phyloP scores from a whole-genome alignment of 2,113 vertebrate genomes.

The Triplophysa siluroides region DNA sequence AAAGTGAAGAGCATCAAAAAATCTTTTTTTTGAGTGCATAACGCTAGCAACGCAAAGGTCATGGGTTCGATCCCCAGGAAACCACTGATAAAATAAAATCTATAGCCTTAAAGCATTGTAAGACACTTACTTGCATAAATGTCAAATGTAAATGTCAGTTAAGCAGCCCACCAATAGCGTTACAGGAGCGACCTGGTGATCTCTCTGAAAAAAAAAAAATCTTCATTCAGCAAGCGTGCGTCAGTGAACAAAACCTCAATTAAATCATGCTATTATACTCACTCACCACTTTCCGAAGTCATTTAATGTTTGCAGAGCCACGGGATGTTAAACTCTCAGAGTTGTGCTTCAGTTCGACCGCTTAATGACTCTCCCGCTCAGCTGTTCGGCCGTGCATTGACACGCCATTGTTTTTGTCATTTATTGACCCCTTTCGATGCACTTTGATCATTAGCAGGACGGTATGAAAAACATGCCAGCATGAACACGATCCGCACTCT shows the following conservation, averaged over 20 bases:
- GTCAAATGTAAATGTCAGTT: too few species aligned
- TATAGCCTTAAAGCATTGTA: too few species aligned
- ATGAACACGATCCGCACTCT: slow-evolving; percentile 19
- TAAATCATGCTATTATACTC: slow-evolving; percentile 15
- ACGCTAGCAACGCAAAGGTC: too few species aligned
- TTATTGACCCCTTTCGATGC: slow-evolving; percentile 49
- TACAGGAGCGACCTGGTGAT: too few species aligned
- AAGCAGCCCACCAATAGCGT: too few species aligned
- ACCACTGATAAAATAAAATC: too few species aligned
- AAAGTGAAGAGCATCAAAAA: too few species aligned
- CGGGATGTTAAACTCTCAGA: slow-evolving; percentile 21
- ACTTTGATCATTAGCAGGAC: slow-evolving; percentile 47
- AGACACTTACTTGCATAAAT: too few species aligned
- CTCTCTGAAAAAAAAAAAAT: not conserved
- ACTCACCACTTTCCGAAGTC: slow-evolving; percentile 6
- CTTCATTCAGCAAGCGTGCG: not conserved
- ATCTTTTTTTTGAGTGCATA: too few species aligned
- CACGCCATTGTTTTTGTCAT: slow-evolving; percentile 51
- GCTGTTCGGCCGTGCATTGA: slow-evolving; percentile 37
- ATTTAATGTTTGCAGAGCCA: slow-evolving; percentile 34
- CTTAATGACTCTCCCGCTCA: slow-evolving; percentile 41
- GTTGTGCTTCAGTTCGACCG: slow-evolving; percentile 19
- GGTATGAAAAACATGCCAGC: slow-evolving; percentile 44
- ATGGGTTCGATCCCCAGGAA: too few species aligned
- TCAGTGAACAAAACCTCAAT: slow-evolving; percentile 25